These are phyloP conservation scores for Rachycentron canadum DNA, from an alignment of 2,797 vertebrate genomes.

Conservation along the genomic window DNA sequence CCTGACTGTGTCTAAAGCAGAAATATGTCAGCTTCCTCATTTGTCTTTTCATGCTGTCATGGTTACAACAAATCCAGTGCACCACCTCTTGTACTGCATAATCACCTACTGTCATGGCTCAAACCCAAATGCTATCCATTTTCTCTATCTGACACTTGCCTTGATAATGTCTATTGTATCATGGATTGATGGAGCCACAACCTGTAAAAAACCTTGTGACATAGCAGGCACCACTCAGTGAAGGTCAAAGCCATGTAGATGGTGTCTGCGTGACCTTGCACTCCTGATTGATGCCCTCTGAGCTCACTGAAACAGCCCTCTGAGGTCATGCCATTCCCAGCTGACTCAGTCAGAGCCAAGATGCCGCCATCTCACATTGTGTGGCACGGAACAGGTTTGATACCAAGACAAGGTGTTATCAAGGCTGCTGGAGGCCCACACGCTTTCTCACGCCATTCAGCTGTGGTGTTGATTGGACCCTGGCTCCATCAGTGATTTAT, in stretches of 20 bases:
- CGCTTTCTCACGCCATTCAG: conserved; percentile 79
- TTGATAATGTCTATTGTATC: conserved; percentile 37
- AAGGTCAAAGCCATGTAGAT: conserved; percentile 57
- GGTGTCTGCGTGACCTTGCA: conserved; percentile 61
- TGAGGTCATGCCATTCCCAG: conserved; percentile 71
- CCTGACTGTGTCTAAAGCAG: conserved; percentile 51
- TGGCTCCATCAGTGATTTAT: conserved; percentile 80
- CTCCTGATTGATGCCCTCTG: conserved; percentile 70
- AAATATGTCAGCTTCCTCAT: conserved; percentile 57
- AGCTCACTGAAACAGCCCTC: conserved; percentile 43
- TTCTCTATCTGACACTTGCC: conserved; percentile 65
- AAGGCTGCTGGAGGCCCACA: conserved; percentile 55
- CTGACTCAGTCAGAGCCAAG: conserved; percentile 44
- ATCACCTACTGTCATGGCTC: conserved; percentile 39
- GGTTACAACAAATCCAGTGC: conserved; percentile 64
- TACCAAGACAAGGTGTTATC: conserved; percentile 70
- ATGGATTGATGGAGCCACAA: conserved; percentile 48
- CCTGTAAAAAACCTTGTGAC: conserved; percentile 29
- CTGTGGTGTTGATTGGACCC: conserved; percentile 70
- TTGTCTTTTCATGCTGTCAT: conserved; percentile 71
- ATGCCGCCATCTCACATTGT: conserved; percentile 21
- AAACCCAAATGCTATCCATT: conserved; percentile 47
- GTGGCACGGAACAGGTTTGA: conserved; percentile 41
- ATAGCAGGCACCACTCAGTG: conserved; percentile 40
- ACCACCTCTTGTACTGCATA: conserved; percentile 36